Percentiles rank a stretch among this genome's conserved stretches.
Evolutionary conservation across 2,888 invertebrate species (phyloP).

Genomic region (Pollenia amentaria): DNA sequence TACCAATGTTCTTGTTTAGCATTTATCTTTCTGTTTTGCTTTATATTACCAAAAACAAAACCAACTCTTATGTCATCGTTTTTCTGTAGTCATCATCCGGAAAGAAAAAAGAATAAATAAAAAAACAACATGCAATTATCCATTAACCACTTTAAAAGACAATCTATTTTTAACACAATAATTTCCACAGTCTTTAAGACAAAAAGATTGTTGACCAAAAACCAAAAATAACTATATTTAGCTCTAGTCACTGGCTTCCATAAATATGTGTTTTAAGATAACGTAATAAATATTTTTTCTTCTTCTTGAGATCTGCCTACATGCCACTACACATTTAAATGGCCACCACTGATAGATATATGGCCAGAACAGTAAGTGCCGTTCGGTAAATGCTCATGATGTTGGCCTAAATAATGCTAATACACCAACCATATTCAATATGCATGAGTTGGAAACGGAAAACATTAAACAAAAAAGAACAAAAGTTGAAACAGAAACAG

Average conservation of each 20-base stretch:
- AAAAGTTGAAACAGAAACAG: not conserved
- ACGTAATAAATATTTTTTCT: not conserved
- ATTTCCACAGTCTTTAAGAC: constrained; percentile 53
- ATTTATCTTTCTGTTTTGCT: not conserved
- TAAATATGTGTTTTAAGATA: constrained; percentile 36
- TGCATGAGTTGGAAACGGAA: constrained; percentile 3
- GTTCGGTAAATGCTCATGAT: constrained; percentile 28
- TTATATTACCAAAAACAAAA: constrained; percentile 1
- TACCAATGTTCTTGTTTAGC: not conserved
- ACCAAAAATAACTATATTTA: constrained; percentile 65
- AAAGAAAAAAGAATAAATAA: not conserved
- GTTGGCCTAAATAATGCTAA: constrained; percentile 59
- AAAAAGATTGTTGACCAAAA: constrained; percentile 45
- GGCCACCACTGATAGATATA: constrained; percentile 57
- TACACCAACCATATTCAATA: constrained; percentile 10
- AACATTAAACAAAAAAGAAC: not conserved
- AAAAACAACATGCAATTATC: constrained; percentile 54
- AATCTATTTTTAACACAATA: constrained; percentile 54
- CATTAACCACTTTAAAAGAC: constrained; percentile 53
- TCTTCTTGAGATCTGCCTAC: constrained; percentile 35
- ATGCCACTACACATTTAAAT: constrained; percentile 67
- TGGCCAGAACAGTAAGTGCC: constrained; percentile 39
- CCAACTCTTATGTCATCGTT: constrained; percentile 60
- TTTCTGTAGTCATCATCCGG: constrained; percentile 1
- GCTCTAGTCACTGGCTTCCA: constrained; percentile 42